Evolutionary conservation across 2,797 vertebrate species (phyloP), one percentile per base, ranked within the genome.

Genomic region (Microhierax caerulescens): DNA sequence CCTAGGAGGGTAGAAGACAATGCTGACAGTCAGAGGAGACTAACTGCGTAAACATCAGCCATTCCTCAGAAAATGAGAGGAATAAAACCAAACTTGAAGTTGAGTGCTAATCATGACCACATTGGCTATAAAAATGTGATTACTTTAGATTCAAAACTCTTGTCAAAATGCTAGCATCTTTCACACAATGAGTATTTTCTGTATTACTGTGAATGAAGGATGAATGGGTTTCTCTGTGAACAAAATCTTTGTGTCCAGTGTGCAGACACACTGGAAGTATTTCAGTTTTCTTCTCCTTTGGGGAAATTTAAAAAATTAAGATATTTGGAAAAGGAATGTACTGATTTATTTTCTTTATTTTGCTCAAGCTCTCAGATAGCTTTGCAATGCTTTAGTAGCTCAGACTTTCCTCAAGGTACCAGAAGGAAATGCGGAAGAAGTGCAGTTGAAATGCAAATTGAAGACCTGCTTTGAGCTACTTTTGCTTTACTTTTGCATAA

Each of bases 371-470:
- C 7, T 92, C 3, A 2, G 53, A 50, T 20, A 43, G 53, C 54
- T 91, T 94, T 85, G 48, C 60, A 90, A 50, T 19, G 34, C 30
- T 74, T 86, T 80, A 88, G 64, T 65, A 85, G 68, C 61, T 74
- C 61, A 76, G 80, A 24, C 67, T 82, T 74, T 85, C 74, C 67
- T 84, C 53, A 45, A 82, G 73, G 87, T 37, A 93, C 13, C n/a
- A 86, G 84, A 94, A 82, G 60, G 25, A 94, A 87, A 30, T 20
- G 45, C 74, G 78, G 68, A 92, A 88, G 51, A 91, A 68, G 10
- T 45, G n/a, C 45, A 91, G 91, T 45, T 88, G 86, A 93, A 93
- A 94, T 92, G 86, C 73, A 93, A 91, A 96, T 36, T 45, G 78
- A 77, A 88, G 81, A 90, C 68, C 78, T 94, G 81, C 79, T 81